Percentiles rank a stretch among this genome's conserved stretches.
Conservation (phyloP, 53 echinoderm and acorn worm species). For the Antedon mediterranea region DNA sequence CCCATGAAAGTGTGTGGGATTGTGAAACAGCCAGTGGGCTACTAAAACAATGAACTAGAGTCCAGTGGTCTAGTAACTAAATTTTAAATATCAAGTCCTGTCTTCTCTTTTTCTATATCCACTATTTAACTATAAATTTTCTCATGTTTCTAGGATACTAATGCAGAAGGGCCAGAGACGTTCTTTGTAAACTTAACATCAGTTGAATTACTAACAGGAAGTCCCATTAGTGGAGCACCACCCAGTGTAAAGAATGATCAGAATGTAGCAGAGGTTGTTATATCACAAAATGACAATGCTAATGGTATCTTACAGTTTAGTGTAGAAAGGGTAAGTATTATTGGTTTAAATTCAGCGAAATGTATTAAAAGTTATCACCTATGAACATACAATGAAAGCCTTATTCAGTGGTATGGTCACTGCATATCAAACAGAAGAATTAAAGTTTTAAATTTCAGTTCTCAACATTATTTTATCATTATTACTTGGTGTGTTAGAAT, state of each 20-base stretch:
- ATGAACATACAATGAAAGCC: not conserved
- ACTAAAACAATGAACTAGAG: too few relatives aligned
- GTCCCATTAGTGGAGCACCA: conserved; percentile 71
- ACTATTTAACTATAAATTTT: too few relatives aligned
- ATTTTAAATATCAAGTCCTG: too few relatives aligned
- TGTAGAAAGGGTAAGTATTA: conserved; percentile 48
- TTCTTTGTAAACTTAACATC: conserved; percentile 88
- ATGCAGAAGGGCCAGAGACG: conserved; percentile 86
- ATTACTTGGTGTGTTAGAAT: too few relatives aligned
- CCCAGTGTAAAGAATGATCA: conserved; percentile 89
- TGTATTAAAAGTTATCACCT: not conserved
- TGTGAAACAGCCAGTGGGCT: too few relatives aligned
- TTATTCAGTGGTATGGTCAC: not conserved
- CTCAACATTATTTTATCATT: too few relatives aligned
- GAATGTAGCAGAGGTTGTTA: conserved; percentile 71
- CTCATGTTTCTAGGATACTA: conserved; percentile 43
- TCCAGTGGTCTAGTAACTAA: too few relatives aligned
- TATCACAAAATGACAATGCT: conserved; percentile 89
- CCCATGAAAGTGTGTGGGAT: too few relatives aligned
- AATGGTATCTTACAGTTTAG: conserved; percentile 85
- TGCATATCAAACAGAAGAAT: too few relatives aligned
- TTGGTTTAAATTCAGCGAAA: not conserved
- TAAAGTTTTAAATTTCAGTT: too few relatives aligned
- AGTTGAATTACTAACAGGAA: conserved; percentile 65
- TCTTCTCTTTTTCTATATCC: too few relatives aligned